These are phyloP conservation scores for Pithys albifrons DNA, from an alignment of 2,113 vertebrate species.

Conservation along the genomic window DNA sequence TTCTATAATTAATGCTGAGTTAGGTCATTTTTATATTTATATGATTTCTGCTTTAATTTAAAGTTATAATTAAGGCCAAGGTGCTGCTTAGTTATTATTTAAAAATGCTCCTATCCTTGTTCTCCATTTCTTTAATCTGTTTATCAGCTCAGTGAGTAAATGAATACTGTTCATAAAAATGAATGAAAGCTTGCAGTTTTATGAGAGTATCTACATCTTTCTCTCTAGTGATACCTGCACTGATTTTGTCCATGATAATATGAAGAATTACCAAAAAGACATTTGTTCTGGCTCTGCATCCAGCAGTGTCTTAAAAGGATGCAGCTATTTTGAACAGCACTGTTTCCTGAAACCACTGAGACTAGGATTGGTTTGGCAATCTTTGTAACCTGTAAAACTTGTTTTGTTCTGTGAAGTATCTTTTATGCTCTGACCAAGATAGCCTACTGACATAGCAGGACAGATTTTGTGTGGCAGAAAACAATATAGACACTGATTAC, in stretches of 20 bases:
- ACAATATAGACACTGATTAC: neutral
- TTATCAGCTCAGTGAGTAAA: neutral
- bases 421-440: neutral
- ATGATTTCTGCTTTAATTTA: constrained; percentile 9
- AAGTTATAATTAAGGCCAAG: neutral
- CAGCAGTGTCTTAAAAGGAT: neutral
- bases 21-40: neutral
- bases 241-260: neutral
- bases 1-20: neutral
- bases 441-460: neutral
- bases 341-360: neutral
- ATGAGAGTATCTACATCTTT: neutral
- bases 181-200: neutral
- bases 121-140: neutral
- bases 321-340: neutral
- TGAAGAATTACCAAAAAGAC: neutral
- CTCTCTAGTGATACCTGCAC: neutral
- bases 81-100: neutral
- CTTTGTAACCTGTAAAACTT: neutral
- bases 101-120: neutral
- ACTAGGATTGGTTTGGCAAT: neutral
- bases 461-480: neutral
- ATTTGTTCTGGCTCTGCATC: neutral
- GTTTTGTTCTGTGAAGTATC: neutral
- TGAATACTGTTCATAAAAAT: neutral